These are phyloP conservation scores for Irena cyanogastra DNA, from an alignment of 2,113 vertebrate species.

Conservation along the genomic window DNA sequence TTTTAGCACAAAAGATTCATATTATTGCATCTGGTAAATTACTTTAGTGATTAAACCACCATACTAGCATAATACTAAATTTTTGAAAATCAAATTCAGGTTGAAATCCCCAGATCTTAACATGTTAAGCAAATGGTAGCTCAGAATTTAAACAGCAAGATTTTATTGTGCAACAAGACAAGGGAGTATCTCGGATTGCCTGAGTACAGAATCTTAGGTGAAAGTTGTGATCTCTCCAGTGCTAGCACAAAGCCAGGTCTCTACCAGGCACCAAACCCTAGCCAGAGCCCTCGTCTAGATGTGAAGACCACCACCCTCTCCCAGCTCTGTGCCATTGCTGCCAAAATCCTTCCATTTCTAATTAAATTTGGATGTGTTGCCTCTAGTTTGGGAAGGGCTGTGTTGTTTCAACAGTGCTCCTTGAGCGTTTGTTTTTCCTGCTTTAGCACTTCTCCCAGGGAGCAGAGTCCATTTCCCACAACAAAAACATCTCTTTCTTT, in stretches of 20 bases:
- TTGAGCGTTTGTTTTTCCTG: background rate
- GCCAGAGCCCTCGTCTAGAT: background rate
- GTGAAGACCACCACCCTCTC: background rate
- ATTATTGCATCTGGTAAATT: background rate
- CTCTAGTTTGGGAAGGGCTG: constrained; percentile 14
- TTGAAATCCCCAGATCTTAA: background rate
- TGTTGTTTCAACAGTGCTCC: constrained; percentile 17
- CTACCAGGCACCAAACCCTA: background rate
- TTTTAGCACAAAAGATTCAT: background rate
- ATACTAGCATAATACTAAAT: background rate
- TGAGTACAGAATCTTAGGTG: background rate
- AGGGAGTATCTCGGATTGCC: background rate
- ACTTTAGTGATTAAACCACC: background rate
- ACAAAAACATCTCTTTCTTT: constrained; percentile 15
- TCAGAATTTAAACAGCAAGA: background rate
- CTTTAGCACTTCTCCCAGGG: background rate
- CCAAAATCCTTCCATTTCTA: background rate
- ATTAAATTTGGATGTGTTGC: background rate
- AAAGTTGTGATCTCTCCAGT: background rate
- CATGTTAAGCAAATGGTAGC: background rate
- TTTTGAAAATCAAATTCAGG: background rate
- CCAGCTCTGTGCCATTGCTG: background rate
- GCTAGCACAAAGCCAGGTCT: background rate
- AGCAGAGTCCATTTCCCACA: background rate
- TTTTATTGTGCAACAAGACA: background rate